Percentiles rank a stretch among this genome's conserved stretches.
Evolutionary conservation across 2,797 vertebrate genomes (phyloP).

Genomic region (Clarias platycephalus): DNA sequence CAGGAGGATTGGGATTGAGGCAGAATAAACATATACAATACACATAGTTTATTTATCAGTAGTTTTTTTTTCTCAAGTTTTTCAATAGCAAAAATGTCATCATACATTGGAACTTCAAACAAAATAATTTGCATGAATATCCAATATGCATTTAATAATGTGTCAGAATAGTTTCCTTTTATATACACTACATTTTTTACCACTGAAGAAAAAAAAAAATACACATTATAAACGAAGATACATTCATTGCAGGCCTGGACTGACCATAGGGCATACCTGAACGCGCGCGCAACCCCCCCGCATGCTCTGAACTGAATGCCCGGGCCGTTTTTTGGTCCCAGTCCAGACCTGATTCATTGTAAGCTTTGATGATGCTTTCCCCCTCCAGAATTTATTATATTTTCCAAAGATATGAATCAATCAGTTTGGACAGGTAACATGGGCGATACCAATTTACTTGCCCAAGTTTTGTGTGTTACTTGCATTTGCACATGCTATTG

Average conservation of each 20-base stretch:
- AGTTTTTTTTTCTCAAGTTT: background rate
- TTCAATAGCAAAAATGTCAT: background rate
- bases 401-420: conserved; percentile 66
- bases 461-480: conserved; percentile 34
- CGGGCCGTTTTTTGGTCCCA: too few species aligned
- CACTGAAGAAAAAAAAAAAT: conserved; percentile 75
- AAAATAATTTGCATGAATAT: conserved; percentile 55
- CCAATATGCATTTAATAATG: conserved; percentile 56
- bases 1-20: background rate
- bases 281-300: too few species aligned
- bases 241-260: too few species aligned
- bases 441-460: conserved; percentile 70
- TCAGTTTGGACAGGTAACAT: conserved; percentile 68
- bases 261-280: too few species aligned
- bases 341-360: too few species aligned
- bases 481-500: background rate
- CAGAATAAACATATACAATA: background rate
- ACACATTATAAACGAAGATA: conserved; percentile 75
- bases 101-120: conserved; percentile 60
- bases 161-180: background rate
- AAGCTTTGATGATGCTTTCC: conserved; percentile 54
- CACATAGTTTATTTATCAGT: background rate
- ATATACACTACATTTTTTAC: conserved; percentile 65
- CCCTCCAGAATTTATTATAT: conserved; percentile 59
- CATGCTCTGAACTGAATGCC: too few species aligned